These are phyloP conservation scores for Furcula furcula DNA, from an alignment of 2,888 invertebrate species.

Conservation along the genomic window DNA sequence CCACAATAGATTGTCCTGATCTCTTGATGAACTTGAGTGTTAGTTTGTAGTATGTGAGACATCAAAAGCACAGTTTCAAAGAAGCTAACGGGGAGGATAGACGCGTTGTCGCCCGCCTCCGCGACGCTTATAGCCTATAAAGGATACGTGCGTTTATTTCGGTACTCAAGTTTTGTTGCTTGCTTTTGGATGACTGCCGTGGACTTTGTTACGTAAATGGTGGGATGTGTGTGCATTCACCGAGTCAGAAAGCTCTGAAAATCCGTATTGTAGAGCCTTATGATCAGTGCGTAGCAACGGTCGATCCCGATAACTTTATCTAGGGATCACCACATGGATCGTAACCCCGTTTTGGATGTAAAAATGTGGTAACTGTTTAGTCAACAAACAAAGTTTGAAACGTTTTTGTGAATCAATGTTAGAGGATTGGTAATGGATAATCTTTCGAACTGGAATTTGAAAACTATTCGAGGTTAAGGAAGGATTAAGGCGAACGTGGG, in stretches of 20 bases:
- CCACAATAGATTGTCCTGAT: constrained; percentile 22
- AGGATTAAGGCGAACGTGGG: too few species aligned
- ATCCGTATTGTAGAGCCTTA: constrained; percentile 13
- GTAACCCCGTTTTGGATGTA: constrained; percentile 44
- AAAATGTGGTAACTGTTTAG: constrained; percentile 44
- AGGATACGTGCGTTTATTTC: constrained; percentile 67
- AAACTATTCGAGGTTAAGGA: background rate
- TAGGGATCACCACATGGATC: constrained; percentile 42
- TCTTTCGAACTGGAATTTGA: constrained; percentile 7
- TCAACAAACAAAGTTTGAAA: constrained; percentile 40
- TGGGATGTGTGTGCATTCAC: constrained; percentile 17
- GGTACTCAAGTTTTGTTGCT: constrained; percentile 54
- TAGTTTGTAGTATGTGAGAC: constrained; percentile 20
- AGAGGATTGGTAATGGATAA: constrained; percentile 17
- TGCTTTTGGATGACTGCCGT: constrained; percentile 51
- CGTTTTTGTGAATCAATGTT: constrained; percentile 38
- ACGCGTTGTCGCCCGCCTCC: constrained; percentile 39
- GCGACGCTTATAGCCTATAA: constrained; percentile 44
- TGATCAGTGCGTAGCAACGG: constrained; percentile 27
- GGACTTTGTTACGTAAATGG: constrained; percentile 59
- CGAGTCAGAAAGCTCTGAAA: constrained; percentile 18
- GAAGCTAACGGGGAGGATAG: constrained; percentile 46
- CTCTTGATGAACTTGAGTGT: constrained; percentile 17
- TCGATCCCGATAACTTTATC: constrained; percentile 37
- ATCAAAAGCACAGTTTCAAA: constrained; percentile 51